Base-by-base conservation (phyloP, 1,140 invertebrate species). In the Trichoplusia ni region DNA sequence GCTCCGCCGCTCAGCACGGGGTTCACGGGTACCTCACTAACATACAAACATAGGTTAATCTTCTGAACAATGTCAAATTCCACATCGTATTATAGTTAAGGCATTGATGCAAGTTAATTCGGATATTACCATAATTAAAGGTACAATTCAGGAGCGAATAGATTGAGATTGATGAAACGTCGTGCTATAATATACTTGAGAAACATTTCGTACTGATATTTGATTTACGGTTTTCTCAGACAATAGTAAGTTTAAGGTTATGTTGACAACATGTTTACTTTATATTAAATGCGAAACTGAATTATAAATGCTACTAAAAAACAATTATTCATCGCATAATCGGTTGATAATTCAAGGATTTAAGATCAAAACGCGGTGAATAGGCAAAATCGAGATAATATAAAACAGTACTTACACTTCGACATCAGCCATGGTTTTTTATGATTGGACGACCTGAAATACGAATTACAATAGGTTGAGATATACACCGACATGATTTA, bases 1-100 rank as follows among this genome's bases (percentile, higher is more conserved):
- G 93, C 91, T 37, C 94, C 96, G 62, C 94, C 85, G 73, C 81
- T 87, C 60, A 90, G 62, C 42, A 90, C 85, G 77, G 86, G 88
- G 73, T 88, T 88, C 16, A 71, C 79, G 44, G 88, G 84, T 21
- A 89, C 86, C 64, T 89, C 86, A 68, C 86, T 90, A 53, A 76
- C 56, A 33, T 47, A 49, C 16, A 29, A 56, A 40, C 7, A 0
- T 9, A 23, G 3, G 11, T 53, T 37, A 42, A n/a, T n/a, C n/a
- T 40, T 25, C 27, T 19, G 6, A 7, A 53, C 16, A 37, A 37
- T n/a, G n/a, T n/a, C n/a, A n/a, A n/a, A n/a, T n/a, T n/a, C n/a
- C n/a, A n/a, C n/a, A n/a, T n/a, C n/a, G n/a, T n/a, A n/a, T n/a
- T n/a, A n/a, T n/a, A n/a, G n/a, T n/a, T n/a, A n/a, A n/a, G n/a